These are phyloP conservation scores for Acrobasis suavella DNA, from an alignment of 2,888 invertebrate species.

Conservation along the genomic window DNA sequence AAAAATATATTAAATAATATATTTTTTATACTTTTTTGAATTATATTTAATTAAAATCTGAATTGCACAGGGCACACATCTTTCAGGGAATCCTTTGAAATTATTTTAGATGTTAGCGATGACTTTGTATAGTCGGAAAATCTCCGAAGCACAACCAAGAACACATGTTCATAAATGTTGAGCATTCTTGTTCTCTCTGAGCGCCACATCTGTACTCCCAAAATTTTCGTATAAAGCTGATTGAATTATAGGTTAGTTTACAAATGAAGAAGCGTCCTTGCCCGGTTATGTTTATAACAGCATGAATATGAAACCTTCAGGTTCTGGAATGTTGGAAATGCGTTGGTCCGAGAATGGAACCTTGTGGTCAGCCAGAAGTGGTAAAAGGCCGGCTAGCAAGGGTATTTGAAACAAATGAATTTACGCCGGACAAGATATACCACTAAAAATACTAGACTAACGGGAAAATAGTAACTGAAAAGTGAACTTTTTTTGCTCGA, in stretches of 20 bases:
- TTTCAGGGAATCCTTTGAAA: too few species aligned
- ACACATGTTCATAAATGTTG: neutral
- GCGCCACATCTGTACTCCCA: neutral
- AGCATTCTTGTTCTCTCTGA: neutral
- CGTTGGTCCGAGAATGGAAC: conserved; percentile 4
- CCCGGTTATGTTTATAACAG: neutral
- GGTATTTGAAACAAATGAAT: neutral
- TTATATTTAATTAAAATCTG: too few species aligned
- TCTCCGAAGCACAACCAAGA: too few species aligned
- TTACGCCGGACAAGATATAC: too few species aligned
- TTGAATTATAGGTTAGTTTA: conserved; percentile 42
- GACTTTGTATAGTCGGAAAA: too few species aligned
- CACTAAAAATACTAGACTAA: too few species aligned
- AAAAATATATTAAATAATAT: too few species aligned
- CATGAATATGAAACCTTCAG: neutral
- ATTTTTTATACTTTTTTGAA: too few species aligned
- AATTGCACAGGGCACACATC: too few species aligned
- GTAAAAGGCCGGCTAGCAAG: conserved; percentile 5
- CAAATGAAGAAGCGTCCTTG: conserved; percentile 21
- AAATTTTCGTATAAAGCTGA: conserved; percentile 25
- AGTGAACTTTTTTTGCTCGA: too few species aligned
- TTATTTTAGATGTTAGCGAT: too few species aligned
- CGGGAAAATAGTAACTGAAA: too few species aligned
- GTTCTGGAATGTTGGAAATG: neutral
- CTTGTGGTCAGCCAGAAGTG: neutral